Evolutionary conservation across 30 jellyfish, hydroid and myxozoan species (phyloP).

Genomic region (Hydra vulgaris): DNA sequence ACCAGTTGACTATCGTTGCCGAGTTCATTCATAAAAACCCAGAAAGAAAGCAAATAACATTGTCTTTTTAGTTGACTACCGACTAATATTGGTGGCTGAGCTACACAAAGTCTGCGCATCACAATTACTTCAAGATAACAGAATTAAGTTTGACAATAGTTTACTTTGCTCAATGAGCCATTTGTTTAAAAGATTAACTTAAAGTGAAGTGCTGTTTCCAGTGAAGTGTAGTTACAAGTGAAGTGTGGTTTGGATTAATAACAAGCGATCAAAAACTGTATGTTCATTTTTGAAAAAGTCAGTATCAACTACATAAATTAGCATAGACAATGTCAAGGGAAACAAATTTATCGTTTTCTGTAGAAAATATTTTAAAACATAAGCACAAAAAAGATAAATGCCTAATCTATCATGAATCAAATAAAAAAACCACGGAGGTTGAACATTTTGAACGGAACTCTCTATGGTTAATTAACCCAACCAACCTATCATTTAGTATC

Average conservation of each 20-base stretch:
- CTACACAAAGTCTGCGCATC: background rate
- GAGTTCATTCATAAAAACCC: background rate
- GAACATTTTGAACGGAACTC: background rate
- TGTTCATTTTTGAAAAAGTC: background rate
- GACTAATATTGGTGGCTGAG: background rate
- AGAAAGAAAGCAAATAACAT: background rate
- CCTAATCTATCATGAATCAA: background rate
- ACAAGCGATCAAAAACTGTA: background rate
- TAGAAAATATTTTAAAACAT: background rate
- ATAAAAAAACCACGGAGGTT: too few species aligned
- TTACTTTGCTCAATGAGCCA: background rate
- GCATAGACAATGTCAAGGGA: background rate
- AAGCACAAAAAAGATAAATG: background rate
- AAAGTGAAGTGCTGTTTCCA: background rate
- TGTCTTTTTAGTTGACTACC: background rate
- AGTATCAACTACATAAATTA: background rate
- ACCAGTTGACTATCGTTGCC: background rate
- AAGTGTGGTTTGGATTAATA: background rate
- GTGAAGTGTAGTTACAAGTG: background rate
- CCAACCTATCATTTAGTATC: background rate
- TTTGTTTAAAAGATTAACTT: background rate
- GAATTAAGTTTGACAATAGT: background rate
- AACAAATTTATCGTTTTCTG: slow-evolving; percentile 5
- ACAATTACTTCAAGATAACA: background rate
- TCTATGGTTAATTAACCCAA: background rate